These are phyloP conservation scores for Pangasius krempfi DNA, from an alignment of 2,797 vertebrate species.

Conservation along the genomic window DNA sequence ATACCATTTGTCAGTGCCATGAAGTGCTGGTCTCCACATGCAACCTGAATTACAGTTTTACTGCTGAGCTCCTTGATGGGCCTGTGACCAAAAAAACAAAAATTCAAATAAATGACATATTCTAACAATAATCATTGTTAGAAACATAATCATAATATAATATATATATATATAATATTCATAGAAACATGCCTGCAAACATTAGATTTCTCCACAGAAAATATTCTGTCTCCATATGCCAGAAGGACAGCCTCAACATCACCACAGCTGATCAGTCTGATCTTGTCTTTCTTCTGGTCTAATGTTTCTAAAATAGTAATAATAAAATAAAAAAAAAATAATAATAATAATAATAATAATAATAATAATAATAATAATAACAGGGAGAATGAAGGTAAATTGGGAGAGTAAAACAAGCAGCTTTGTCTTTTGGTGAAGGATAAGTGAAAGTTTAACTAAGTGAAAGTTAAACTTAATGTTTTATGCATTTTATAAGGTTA, in stretches of 20 bases:
- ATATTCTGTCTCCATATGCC: not conserved
- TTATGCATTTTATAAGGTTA: not conserved
- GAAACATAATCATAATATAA: too few relatives aligned
- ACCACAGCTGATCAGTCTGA: slow-evolving; percentile 21
- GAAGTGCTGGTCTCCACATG: slow-evolving; percentile 57
- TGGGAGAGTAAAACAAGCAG: not conserved
- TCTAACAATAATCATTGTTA: not conserved
- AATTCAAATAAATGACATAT: not conserved
- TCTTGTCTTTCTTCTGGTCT: not conserved
- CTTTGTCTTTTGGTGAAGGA: not conserved
- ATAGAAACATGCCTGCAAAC: slow-evolving; percentile 6
- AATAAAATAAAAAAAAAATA: not conserved
- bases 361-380: not conserved
- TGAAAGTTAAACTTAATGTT: not conserved
- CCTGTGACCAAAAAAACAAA: slow-evolving; percentile 10
- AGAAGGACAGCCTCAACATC: slow-evolving; percentile 6
- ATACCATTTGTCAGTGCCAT: slow-evolving; percentile 50
- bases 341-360: not conserved
- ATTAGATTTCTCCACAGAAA: slow-evolving; percentile 8
- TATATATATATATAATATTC: too few relatives aligned
- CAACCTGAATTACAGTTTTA: slow-evolving; percentile 45
- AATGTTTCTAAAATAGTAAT: not conserved
- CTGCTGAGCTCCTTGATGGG: slow-evolving; percentile 17
- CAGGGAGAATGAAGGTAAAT: not conserved
- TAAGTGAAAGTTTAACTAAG: not conserved